Conservation (phyloP, 2,113 vertebrate species). For the Bagarius yarrelli region DNA sequence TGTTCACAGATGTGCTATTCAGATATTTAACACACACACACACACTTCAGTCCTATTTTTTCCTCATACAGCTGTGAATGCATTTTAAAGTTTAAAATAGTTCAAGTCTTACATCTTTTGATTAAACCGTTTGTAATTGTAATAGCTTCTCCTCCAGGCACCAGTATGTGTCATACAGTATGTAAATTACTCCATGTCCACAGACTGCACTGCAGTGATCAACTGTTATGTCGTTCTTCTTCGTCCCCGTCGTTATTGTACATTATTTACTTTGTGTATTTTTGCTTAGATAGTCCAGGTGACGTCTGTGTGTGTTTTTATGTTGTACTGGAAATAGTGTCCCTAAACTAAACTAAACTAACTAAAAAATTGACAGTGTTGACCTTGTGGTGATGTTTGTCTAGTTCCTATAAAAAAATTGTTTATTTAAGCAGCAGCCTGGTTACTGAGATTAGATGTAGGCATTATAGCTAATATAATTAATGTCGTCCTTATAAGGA, state of each 20-base stretch:
- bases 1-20: not conserved
- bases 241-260: not conserved
- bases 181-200: not conserved
- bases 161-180: not conserved
- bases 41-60: not conserved
- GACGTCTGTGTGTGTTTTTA: not conserved
- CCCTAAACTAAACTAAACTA: not conserved
- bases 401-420: not conserved
- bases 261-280: not conserved
- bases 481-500: not conserved
- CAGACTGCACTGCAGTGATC: not conserved
- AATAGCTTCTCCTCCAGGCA: not conserved
- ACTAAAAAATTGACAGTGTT: not conserved
- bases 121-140: not conserved
- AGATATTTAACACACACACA: not conserved
- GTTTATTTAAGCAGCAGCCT: not conserved
- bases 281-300: not conserved
- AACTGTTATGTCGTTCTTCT: not conserved
- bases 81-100: not conserved
- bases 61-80: not conserved
- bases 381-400: constrained; percentile 11
- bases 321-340: not conserved
- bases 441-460: not conserved
- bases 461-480: not conserved
- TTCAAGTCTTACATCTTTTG: not conserved